Evolutionary conservation across 2,113 vertebrate species (phyloP), one percentile per base, ranked within the genome.

Genomic region (cattle (Bos taurus)): DNA sequence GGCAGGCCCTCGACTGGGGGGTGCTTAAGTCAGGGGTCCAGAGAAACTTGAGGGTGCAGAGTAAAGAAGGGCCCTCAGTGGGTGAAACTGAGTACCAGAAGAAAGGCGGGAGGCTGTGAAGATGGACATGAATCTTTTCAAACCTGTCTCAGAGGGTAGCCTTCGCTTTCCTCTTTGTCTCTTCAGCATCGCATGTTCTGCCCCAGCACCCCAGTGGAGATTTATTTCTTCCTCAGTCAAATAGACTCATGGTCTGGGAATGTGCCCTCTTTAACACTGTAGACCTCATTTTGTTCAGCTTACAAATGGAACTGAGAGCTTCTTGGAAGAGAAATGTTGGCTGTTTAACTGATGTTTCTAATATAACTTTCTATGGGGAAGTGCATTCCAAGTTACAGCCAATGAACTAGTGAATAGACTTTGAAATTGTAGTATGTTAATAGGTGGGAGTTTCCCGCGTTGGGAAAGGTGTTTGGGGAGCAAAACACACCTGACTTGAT

Each of bases 41-140:
- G 84, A 54, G 46, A 54, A 14, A n/a, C n/a, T 46, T 10, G 26
- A 56, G 3, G 57, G 48, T 26, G 13, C 78, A 50, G 43, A 7
- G 14, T 56, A 64, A 52, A 28, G 21, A 25, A 25, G 26, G 33
- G 46, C 23, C 26, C 54, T 48, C 21, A 52, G 57, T 48, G 71
- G 10, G 33, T 1, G 0, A 13, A 43, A 52, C 23, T 1, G 1
- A 30, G 46, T 74, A 28, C 28, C n/a, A 2, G 21, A 46, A 16
- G 54, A 25, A 60, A 64, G 43, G 30, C 0, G 1, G 3, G 88
- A 86, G n/a, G 52, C 19, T 43, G 15, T 59, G n/a, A 16, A 59
- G 71, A n/a, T 7, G 19, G 59, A 60, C 25, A 7, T 8, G 15
- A 23, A 3, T n/a, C 74, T 33, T 26, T 30, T 59, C 40, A 59